Evolutionary conservation across 2,888 invertebrate species (phyloP).

Genomic region (Archips xylosteana): DNA sequence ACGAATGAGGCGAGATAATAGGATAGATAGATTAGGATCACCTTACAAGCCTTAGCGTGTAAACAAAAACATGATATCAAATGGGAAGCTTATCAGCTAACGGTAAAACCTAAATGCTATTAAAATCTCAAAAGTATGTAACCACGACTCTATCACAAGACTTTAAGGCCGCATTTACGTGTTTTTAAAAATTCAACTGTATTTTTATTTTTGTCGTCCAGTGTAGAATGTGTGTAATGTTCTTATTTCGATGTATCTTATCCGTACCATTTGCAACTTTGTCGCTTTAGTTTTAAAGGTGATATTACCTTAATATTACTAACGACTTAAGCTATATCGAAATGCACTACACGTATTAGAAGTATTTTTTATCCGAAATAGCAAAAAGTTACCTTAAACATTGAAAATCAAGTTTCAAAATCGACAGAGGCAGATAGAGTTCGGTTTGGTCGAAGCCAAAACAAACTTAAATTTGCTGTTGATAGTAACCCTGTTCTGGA

Average conservation of each 20-base stretch:
- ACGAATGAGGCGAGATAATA: too few relatives aligned
- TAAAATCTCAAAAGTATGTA: neutral
- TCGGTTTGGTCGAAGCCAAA: slow-evolving; percentile 30
- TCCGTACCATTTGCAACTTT: neutral
- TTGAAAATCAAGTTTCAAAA: neutral
- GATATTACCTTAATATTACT: neutral
- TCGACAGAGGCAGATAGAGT: neutral
- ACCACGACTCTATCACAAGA: neutral
- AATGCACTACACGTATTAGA: neutral
- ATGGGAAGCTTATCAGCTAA: neutral
- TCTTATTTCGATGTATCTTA: neutral
- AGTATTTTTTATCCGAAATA: neutral
- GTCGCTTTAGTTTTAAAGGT: neutral
- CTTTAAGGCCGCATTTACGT: neutral
- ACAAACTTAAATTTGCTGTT: slow-evolving; percentile 20
- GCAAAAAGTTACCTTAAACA: neutral
- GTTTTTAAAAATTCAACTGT: neutral
- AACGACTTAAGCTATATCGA: neutral
- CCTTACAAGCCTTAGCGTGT: neutral
- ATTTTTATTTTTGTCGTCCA: neutral
- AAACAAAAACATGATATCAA: slow-evolving; percentile 3
- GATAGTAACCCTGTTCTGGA: neutral
- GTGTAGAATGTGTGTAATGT: neutral
- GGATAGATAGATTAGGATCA: too few relatives aligned
- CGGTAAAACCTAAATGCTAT: neutral